Base-by-base conservation (phyloP, 2,797 vertebrate species). In the Melanotaenia pygmaea region DNA sequence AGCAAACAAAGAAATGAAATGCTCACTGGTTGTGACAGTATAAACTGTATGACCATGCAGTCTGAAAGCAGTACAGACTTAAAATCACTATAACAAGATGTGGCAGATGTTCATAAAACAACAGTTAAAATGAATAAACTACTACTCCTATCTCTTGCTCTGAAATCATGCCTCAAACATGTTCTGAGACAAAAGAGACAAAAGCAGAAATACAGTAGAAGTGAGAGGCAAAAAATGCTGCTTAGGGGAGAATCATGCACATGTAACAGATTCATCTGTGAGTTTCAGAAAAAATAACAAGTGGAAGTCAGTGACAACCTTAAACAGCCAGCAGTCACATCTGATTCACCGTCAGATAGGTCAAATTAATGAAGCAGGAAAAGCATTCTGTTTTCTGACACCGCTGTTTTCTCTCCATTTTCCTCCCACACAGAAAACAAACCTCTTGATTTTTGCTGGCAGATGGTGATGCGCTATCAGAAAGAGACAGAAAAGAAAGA, bases 321-420 rank as follows among this genome's bases (percentile, higher is more conserved):
- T 84, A 92, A 90, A 91, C 88, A 91, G 77, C 64, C 82, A 85
- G 81, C 70, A 84, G 92, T 64, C 72, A 37, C 35, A 64, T 93
- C 79, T 90, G 79, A 92, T 88, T 86, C 82, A 79, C 84, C 93
- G 89, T 89, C 86, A 87, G 77, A 85, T 79, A 63, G 78, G 74
- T 76, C 64, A 79, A 74, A 74, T 91, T 88, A 91, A 90, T 94
- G 91, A 87, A 24, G 58, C 89, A 82, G 84, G 87, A 79, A 82
- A 87, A 69, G 86, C 91, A 92, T 91, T 83, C 76, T 74, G 70
- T 82, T 65, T 84, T 88, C 87, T 90, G 89, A 88, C 75, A 67
- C 53, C 61, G 50, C 59, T 80, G 66, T 75, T 64, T 47, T 76
- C 43, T 72, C 40, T 64, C 60, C 67, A 53, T 78, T 59, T 72